A percentile compares a stretch with the other conserved stretches of the same genome.
These are phyloP conservation scores for Drosophila rhopaloa DNA, from an alignment of 1,140 invertebrate genomes.

Conservation along the genomic window DNA sequence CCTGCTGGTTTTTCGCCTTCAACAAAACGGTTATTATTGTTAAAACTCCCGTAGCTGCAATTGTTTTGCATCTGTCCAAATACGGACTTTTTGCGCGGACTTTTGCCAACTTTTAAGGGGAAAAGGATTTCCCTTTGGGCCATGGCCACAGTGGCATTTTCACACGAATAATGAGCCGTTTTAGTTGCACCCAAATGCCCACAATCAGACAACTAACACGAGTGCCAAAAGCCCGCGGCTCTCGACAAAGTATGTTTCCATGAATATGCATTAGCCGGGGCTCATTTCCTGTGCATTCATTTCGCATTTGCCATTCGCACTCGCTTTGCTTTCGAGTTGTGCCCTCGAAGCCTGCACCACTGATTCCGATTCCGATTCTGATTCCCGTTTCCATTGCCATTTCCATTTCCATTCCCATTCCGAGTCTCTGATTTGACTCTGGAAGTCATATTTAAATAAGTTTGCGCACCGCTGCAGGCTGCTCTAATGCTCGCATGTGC, in stretches of 20 bases:
- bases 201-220: constrained; percentile 36
- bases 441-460: constrained; percentile 46
- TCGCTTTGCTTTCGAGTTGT: constrained; percentile 22
- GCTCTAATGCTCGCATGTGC: constrained; percentile 8
- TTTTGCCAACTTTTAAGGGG: background rate
- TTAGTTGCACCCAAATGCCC: constrained; percentile 35
- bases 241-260: constrained; percentile 38
- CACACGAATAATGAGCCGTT: constrained; percentile 39
- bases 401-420: background rate
- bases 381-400: background rate
- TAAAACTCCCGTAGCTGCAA: constrained; percentile 6
- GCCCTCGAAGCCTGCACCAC: constrained; percentile 3
- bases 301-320: constrained; percentile 14
- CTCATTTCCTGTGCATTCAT: constrained; percentile 47
- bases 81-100: constrained; percentile 7
- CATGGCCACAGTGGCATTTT: constrained; percentile 16
- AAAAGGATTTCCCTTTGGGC: constrained; percentile 6
- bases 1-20: constrained; percentile 11
- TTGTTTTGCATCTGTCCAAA: constrained; percentile 16
- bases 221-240: constrained; percentile 12
- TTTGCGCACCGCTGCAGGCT: constrained; percentile 21
- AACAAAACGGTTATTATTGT: constrained; percentile 30
- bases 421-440: constrained; percentile 12
- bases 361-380: constrained; percentile 5
- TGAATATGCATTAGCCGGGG: constrained; percentile 49